Conservation (phyloP, 2,113 vertebrate genomes). For the Orcinus orca region DNA sequence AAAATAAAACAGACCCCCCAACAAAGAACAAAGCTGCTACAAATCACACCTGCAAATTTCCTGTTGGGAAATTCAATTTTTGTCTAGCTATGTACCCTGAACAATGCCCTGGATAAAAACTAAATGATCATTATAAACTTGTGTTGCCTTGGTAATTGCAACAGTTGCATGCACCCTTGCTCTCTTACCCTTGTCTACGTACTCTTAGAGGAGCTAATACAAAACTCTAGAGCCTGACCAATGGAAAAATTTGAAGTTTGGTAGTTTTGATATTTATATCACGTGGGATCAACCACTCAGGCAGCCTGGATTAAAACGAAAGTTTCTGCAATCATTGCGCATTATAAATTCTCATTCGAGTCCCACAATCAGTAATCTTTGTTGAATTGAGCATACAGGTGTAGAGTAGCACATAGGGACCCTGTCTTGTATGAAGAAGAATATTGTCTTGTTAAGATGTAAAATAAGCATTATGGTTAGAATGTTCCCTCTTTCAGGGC, state of each 20-base stretch:
- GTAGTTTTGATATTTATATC: background rate
- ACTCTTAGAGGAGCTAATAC: background rate
- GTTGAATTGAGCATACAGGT: background rate
- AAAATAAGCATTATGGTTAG: background rate
- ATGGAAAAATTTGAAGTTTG: background rate
- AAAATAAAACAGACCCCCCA: too few species aligned
- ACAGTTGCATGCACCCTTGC: background rate
- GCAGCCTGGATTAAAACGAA: background rate
- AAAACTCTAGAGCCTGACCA: background rate
- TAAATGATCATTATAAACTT: background rate
- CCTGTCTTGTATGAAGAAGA: background rate
- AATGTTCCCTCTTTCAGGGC: background rate
- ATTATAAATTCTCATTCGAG: background rate
- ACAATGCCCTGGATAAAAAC: background rate
- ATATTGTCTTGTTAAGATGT: background rate
- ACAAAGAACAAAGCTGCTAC: background rate
- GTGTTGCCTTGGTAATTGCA: background rate
- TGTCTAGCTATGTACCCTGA: background rate
- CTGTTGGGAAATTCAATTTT: slow-evolving; percentile 14
- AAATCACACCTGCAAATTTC: slow-evolving; percentile 11
- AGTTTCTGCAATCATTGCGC: background rate
- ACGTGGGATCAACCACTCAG: background rate
- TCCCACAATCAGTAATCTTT: background rate
- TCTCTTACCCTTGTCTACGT: background rate
- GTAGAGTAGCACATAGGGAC: background rate